These are phyloP conservation scores for Anolis apletophallus DNA, from an alignment of 2,797 vertebrate genomes.

Conservation along the genomic window DNA sequence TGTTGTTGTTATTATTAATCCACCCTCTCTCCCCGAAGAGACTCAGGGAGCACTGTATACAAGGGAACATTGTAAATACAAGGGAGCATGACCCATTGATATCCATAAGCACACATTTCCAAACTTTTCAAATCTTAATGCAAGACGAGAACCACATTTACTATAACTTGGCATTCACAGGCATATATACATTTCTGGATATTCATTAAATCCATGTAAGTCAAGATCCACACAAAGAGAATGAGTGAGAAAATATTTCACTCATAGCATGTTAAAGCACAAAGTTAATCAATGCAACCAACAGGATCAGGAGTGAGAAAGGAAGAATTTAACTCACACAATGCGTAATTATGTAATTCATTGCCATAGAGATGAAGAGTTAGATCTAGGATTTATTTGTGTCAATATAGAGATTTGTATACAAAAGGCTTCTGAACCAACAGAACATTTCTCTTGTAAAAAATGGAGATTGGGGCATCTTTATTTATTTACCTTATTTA, in stretches of 20 bases:
- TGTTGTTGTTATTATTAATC: no score
- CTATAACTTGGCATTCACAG: not conserved
- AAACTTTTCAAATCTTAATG: not conserved
- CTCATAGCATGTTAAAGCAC: not conserved
- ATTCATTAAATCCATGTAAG: not conserved
- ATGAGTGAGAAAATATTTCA: not conserved
- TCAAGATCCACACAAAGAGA: not conserved
- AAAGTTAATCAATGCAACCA: not conserved
- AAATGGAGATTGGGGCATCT: not conserved
- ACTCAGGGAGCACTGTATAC: not conserved
- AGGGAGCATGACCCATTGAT: not conserved
- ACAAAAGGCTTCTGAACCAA: not conserved
- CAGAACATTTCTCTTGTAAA: not conserved
- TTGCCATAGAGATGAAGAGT: not conserved
- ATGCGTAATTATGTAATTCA: not conserved
- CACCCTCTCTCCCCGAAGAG: no score
- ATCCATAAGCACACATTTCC: not conserved
- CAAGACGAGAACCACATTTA: not conserved
- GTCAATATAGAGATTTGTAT: not conserved
- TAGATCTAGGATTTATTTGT: not conserved
- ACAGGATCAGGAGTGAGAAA: not conserved
- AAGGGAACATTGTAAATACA: not conserved
- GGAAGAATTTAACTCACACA: not conserved
- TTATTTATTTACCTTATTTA: not conserved
- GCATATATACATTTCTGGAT: not conserved